Evolutionary conservation across 2,797 vertebrate species (phyloP), one percentile per base, ranked within the genome.

Genomic region (Columba guinea): DNA sequence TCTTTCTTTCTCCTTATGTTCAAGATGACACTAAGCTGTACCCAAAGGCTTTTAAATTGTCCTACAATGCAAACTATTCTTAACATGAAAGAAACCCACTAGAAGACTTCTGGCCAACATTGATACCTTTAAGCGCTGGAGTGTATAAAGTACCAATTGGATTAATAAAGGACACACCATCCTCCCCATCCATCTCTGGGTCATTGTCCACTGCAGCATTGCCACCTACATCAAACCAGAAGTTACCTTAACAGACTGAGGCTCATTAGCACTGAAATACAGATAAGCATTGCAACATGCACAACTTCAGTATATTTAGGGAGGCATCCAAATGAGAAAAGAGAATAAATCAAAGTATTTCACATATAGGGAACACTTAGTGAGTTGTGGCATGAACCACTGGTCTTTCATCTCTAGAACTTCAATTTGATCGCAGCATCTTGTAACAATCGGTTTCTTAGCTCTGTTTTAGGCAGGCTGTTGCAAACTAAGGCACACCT

Each of bases 131-230:
- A 91, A 99, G 97, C 77, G 99, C 98, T 8, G 98, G 98, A 79
- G 99, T 97, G 96, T 98, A 99, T 86, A 98, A 97, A 78, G 98
- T 98, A 81, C 99, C 99, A 44, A 98, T 97, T 16, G 98, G 98
- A 81, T 98, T 98, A 92, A 99, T 98, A 96, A 99, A 99, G 84
- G 99, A 99, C 14, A 99, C 99, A 87, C 99, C 99, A 46, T 99
- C 99, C 83, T 99, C 98, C 55, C 99, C 99, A 64, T 99, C 99
- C 67, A 98, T 97, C 97, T 98, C 99, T 24, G 99, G 98, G 96
- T 99, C 98, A 97, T 99, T 98, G 79, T 98, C 97, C 49, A 96
- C 67, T 22, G 99, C 98, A 15, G 99, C 98, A 69, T 98, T 99
- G 73, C 99, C 99, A 62, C 99, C 99, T 99, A 96, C 5, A 63